A percentile compares a stretch with the other conserved stretches of the same genome.
Evolutionary conservation across 2,888 invertebrate species (phyloP).

Genomic region (Drosophila nigricruria): DNA sequence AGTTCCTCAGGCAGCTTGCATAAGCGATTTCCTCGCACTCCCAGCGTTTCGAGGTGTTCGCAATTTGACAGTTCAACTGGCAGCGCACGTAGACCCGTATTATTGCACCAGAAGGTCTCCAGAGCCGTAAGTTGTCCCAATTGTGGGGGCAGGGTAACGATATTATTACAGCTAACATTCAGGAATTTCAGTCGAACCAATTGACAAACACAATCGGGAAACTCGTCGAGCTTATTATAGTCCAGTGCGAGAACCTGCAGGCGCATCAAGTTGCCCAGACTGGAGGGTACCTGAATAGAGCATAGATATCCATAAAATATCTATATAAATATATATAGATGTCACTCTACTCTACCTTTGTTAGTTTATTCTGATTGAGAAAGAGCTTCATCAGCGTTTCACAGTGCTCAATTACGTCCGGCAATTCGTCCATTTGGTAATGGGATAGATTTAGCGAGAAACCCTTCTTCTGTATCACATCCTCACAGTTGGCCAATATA

Average conservation of each 20-base stretch:
- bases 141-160: conserved; percentile 87
- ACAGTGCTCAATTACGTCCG: conserved; percentile 87
- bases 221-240: conserved; percentile 88
- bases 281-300: conserved; percentile 84
- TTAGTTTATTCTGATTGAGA: conserved; percentile 88
- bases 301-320: neutral
- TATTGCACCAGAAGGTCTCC: conserved; percentile 90
- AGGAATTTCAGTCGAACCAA: conserved; percentile 88
- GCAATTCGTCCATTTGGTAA: conserved; percentile 88
- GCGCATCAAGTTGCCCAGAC: conserved; percentile 86
- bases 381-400: conserved; percentile 87
- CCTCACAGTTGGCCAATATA: conserved; percentile 89
- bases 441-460: conserved; percentile 88
- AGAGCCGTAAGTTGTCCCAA: conserved; percentile 87
- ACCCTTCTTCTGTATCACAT: conserved; percentile 87
- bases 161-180: conserved; percentile 89
- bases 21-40: conserved; percentile 88
- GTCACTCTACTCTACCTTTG: conserved; percentile 79
- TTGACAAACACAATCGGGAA: conserved; percentile 88
- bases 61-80: conserved; percentile 88
- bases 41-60: conserved; percentile 88
- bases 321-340: neutral
- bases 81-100: conserved; percentile 86
- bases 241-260: conserved; percentile 88
- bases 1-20: conserved; percentile 87